Conservation (phyloP, 2,113 vertebrate genomes). For the Amblyopsis rosae region DNA sequence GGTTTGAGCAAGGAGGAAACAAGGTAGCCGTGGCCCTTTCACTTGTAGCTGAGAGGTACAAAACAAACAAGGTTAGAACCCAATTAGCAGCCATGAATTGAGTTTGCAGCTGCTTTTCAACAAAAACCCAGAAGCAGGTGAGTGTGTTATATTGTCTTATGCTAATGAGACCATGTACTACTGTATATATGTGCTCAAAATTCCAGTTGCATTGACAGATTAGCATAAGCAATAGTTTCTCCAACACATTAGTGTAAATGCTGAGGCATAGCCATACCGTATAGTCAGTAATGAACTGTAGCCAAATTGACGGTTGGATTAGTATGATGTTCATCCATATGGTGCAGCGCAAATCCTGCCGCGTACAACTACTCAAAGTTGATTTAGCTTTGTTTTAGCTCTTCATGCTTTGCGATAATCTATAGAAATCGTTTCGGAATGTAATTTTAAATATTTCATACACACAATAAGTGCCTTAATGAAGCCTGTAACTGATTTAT, state of each 20-base stretch:
- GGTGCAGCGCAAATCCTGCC: too few species aligned
- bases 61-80: constrained; percentile 11
- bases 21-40: constrained; percentile 22
- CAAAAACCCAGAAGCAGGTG: background rate
- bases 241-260: background rate
- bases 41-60: constrained; percentile 27
- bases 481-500: too few species aligned
- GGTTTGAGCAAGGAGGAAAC: constrained; percentile 8
- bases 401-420: background rate
- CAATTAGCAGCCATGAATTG: constrained; percentile 25
- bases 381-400: background rate
- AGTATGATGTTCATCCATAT: constrained; percentile 8
- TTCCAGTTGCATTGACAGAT: background rate
- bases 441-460: too few species aligned
- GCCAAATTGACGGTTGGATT: constrained; percentile 3
- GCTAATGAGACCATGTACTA: constrained; percentile 14
- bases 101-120: too few species aligned
- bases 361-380: background rate
- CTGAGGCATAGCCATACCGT: background rate
- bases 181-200: background rate
- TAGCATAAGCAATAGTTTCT: background rate
- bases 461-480: too few species aligned
- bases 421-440: background rate
- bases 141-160: background rate
- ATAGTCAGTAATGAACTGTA: constrained; percentile 3